Percentiles rank a stretch among this genome's conserved stretches.
Evolutionary conservation across 2,113 vertebrate species (phyloP).

Genomic region (Lethenteron reissneri): DNA sequence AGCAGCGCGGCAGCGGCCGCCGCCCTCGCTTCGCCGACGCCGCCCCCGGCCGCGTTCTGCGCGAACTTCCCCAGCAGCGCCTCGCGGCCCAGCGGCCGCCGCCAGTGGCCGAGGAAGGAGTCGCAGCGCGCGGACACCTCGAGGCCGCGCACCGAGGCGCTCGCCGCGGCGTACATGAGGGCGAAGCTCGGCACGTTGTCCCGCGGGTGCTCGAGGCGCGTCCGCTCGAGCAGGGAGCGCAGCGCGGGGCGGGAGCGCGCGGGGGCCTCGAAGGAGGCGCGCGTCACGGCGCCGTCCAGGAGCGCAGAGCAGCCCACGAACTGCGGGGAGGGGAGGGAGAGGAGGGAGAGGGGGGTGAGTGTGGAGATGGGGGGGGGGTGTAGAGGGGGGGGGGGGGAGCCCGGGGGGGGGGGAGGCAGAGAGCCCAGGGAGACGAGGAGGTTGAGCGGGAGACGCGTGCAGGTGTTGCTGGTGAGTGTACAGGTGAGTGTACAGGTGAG

Average conservation of each 20-base stretch:
- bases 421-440: too few relatives aligned
- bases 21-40: constrained; percentile 21
- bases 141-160: constrained; percentile 19
- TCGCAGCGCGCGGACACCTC: constrained; percentile 19
- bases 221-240: constrained; percentile 28
- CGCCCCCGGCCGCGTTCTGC: constrained; percentile 22
- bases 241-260: constrained; percentile 31
- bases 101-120: constrained; percentile 80
- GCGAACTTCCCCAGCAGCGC: constrained; percentile 51
- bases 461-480: too few relatives aligned
- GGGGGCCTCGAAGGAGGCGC: constrained; percentile 28
- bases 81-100: constrained; percentile 42
- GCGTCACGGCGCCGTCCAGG: constrained; percentile 37
- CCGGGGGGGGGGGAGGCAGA: too few relatives aligned
- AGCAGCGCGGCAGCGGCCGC: constrained; percentile 32
- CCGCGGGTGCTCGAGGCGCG: constrained; percentile 40
- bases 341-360: too few relatives aligned
- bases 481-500: too few relatives aligned
- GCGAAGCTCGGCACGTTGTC: constrained; percentile 59
- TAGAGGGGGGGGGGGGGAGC: too few relatives aligned
- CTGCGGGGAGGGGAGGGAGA: constrained; percentile 61
- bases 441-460: too few relatives aligned
- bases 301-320: constrained; percentile 48
- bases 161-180: constrained; percentile 43
- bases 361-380: too few relatives aligned